These are phyloP conservation scores for Callopanchax toddi DNA, from an alignment of 2,113 vertebrate species.

Conservation along the genomic window DNA sequence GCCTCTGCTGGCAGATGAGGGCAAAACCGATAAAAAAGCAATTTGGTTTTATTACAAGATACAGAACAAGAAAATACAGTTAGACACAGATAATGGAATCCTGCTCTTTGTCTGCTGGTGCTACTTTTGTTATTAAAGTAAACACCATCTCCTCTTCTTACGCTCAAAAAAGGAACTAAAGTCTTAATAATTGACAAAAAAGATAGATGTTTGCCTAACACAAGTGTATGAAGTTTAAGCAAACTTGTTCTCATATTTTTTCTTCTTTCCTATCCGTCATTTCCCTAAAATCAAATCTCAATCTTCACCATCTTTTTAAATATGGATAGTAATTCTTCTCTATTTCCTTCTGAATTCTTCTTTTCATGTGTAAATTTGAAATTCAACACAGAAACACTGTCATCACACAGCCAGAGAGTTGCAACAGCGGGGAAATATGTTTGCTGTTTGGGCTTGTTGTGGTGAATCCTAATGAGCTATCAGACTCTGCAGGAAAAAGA, in stretches of 20 bases:
- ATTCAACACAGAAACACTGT: slow-evolving; percentile 64
- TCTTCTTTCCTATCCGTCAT: slow-evolving; percentile 10
- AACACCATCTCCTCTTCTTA: slow-evolving; percentile 13
- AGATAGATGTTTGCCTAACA: neutral
- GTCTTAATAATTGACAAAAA: neutral
- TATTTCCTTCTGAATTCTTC: slow-evolving; percentile 18
- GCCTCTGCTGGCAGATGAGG: slow-evolving; percentile 14
- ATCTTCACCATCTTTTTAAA: slow-evolving; percentile 20
- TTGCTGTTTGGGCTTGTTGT: slow-evolving; percentile 72
- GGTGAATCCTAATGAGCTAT: slow-evolving; percentile 76
- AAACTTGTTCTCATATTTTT: neutral
- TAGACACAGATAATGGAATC: slow-evolving; percentile 20
- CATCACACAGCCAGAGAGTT: slow-evolving; percentile 65
- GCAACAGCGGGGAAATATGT: slow-evolving; percentile 75
- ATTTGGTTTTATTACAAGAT: slow-evolving; percentile 39
- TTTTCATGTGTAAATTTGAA: slow-evolving; percentile 59
- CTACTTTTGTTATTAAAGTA: slow-evolving; percentile 7
- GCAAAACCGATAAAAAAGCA: slow-evolving; percentile 26
- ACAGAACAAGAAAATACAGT: slow-evolving; percentile 14
- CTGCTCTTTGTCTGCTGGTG: neutral
- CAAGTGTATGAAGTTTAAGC: no score
- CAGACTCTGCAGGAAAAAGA: slow-evolving; percentile 60
- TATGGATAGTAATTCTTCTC: slow-evolving; percentile 26
- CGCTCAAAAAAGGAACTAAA: neutral
- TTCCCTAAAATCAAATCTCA: slow-evolving; percentile 21